Conservation (phyloP, 2,113 vertebrate species). For the Balaeniceps rex region DNA sequence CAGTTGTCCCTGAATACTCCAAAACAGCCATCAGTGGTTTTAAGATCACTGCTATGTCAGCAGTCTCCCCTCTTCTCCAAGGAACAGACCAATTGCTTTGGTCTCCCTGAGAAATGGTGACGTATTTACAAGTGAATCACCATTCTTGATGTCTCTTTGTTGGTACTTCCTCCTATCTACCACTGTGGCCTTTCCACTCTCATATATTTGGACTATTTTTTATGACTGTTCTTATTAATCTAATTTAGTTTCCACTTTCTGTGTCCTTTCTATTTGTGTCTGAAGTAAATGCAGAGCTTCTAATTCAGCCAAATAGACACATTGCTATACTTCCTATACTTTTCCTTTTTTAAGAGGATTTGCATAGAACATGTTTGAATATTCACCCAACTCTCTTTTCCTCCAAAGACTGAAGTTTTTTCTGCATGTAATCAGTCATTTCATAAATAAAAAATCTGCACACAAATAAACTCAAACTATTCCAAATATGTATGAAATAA, state of each 20-base stretch:
- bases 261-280: background rate
- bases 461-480: background rate
- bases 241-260: background rate
- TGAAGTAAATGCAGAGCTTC: background rate
- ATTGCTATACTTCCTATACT: background rate
- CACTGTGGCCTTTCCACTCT: background rate
- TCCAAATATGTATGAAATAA: background rate
- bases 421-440: background rate
- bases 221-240: background rate
- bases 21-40: background rate
- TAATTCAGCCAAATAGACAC: background rate
- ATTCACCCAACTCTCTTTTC: background rate
- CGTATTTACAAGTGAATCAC: background rate
- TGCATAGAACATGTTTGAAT: background rate
- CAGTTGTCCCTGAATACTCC: background rate
- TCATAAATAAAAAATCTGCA: background rate
- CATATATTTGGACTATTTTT: background rate
- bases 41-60: background rate
- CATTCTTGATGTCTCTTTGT: background rate
- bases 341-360: background rate
- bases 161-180: background rate
- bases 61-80: background rate
- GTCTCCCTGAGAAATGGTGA: background rate
- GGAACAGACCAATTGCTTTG: background rate
- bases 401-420: background rate